Conservation (phyloP, 2,113 vertebrate species). For the Ceyx melanurus region DNA sequence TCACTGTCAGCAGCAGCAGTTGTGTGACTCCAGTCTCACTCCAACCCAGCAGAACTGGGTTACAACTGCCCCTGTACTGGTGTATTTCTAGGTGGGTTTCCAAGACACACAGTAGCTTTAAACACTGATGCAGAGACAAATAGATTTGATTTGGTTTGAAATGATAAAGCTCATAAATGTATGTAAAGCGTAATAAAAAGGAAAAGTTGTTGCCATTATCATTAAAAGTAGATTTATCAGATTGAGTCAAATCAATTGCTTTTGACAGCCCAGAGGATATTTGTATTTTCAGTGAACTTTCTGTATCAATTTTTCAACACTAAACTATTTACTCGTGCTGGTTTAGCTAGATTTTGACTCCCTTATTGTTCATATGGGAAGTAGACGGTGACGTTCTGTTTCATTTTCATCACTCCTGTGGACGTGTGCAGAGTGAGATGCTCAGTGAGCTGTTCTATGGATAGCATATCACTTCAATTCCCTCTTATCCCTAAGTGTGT, state of each 20-base stretch:
- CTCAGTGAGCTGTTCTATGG: conserved; percentile 30
- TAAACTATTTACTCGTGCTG: conserved; percentile 68
- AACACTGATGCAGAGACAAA: conserved; percentile 32
- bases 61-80: not conserved
- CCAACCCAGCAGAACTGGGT: not conserved
- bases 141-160: conserved; percentile 59
- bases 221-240: conserved; percentile 73
- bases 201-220: conserved; percentile 73
- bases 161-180: conserved; percentile 68
- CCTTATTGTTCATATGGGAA: conserved; percentile 70
- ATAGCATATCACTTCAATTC: conserved; percentile 49
- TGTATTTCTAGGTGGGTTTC: conserved; percentile 19
- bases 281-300: conserved; percentile 71
- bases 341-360: conserved; percentile 62
- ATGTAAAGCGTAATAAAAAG: conserved; percentile 75
- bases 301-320: conserved; percentile 67
- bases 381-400: conserved; percentile 56
- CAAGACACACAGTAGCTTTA: not conserved
- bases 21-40: not conserved
- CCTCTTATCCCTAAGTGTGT: conserved; percentile 36
- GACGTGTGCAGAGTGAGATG: conserved; percentile 29
- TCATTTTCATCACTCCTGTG: conserved; percentile 69
- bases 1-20: not conserved
- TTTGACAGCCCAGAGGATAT: conserved; percentile 70
- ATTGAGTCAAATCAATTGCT: conserved; percentile 67